phyloP scores from a whole-genome alignment of 2,888 invertebrate genomes.

The Nineta flava region DNA sequence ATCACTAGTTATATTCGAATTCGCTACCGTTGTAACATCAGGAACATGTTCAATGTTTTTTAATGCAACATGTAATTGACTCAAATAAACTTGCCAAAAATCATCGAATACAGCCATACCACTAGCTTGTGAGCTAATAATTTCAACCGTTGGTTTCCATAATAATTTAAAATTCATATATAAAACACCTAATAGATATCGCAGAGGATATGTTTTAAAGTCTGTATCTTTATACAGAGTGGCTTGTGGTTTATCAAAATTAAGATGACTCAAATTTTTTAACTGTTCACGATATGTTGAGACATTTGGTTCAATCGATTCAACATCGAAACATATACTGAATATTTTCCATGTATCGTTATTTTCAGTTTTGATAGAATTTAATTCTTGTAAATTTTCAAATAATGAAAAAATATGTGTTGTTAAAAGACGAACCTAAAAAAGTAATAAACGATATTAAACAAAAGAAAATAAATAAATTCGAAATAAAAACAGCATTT shows the following conservation, averaged over 20 bases:
- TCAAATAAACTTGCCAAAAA: constrained; percentile 58
- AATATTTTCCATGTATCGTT: constrained; percentile 42
- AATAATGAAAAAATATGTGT: constrained; percentile 60
- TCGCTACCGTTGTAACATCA: constrained; percentile 13
- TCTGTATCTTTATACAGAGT: constrained; percentile 35
- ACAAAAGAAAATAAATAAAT: constrained; percentile 5
- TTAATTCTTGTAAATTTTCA: constrained; percentile 34
- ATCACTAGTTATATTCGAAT: constrained; percentile 12
- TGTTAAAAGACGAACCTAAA: constrained; percentile 49
- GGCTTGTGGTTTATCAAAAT: constrained; percentile 39
- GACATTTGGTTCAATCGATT: constrained; percentile 52
- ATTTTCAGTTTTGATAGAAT: constrained; percentile 21
- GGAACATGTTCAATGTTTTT: constrained; percentile 32
- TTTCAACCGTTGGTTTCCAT: constrained; percentile 69
- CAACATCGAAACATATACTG: constrained; percentile 49
- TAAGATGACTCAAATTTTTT: constrained; percentile 54
- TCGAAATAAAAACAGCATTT: constrained; percentile 3
- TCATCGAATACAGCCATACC: constrained; percentile 33
- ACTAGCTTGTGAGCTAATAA: constrained; percentile 59
- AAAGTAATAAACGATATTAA: constrained; percentile 14
- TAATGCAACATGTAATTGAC: constrained; percentile 30
- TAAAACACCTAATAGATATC: constrained; percentile 66
- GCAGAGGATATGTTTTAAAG: constrained; percentile 48
- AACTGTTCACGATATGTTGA: constrained; percentile 69
- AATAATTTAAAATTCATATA: constrained; percentile 77